Base-by-base conservation (phyloP, 2,113 vertebrate species). In the Varanus komodoensis region DNA sequence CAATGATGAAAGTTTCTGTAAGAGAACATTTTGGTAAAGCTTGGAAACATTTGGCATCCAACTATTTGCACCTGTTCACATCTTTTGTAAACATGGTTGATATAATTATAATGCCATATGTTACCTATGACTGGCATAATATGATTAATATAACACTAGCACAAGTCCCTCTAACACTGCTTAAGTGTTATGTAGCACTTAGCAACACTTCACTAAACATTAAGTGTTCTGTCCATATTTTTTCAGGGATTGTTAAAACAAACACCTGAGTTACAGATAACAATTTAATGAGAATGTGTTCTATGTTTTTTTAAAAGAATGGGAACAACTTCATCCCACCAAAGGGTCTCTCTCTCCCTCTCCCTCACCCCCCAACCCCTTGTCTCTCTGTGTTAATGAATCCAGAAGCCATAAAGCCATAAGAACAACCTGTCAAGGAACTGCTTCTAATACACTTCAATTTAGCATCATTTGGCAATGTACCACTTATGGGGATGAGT, bases 91-190 rank as follows among this genome's bases (percentile, higher is more conserved):
- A 92, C 8, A 74, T 83, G 44, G 92, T 95, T 92, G 86, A 78
- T 91, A 75, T 91, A 94, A 90, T 94, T 95, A 90, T 81, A 91
- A 93, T 85, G 83, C 79, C 57, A 90, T 93, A 93, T 93, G 91
- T 85, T 91, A 90, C 6, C 44, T 88, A 32, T 54, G 74, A n/a
- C 91, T 96, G 84, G 71, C 44, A 91, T 90, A 90, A 88, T 77
- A 64, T 85, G 87, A 91, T 94, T 96, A 93, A 91, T 88, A 89
- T 25, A 48, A 29, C 84, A 67, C 9, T 71, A 88, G 8, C 38
- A 87, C 32, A 61, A 89, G 17, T 86, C 3, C 27, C 82, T 93
- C 71, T 79, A 52, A 14, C 71, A 80, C 0, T 38, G 27, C 1
- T 71, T 52, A 90, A 82, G 67, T 91, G 54, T 79, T 79, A 89